Evolutionary conservation across 2,797 vertebrate genomes (phyloP).

Genomic region (Tokudaia muenninki): DNA sequence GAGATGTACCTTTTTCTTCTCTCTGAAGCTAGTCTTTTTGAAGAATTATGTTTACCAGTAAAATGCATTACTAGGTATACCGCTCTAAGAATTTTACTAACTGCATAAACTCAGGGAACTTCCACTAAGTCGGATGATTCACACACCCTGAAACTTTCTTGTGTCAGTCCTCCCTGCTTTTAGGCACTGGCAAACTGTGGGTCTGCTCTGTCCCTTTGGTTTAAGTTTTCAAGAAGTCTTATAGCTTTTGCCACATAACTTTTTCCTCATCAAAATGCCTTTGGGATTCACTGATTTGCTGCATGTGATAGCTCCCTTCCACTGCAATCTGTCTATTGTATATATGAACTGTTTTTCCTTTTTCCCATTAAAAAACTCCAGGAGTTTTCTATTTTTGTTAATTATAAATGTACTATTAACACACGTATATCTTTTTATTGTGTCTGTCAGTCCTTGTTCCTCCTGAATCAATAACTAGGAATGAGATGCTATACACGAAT

Average conservation of each 20-base stretch:
- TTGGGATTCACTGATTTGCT: neutral
- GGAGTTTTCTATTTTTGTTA: neutral
- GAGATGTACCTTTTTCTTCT: neutral
- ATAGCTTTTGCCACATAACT: neutral
- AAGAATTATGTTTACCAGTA: conserved; percentile 15
- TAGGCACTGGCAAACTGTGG: neutral
- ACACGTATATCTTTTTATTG: neutral
- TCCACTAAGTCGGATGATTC: neutral
- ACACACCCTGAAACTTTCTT: neutral
- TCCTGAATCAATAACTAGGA: conserved; percentile 22
- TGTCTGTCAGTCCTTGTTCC: conserved; percentile 23
- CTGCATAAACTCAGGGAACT: neutral
- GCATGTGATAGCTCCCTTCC: neutral
- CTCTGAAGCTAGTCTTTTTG: conserved; percentile 1
- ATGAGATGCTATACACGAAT: neutral
- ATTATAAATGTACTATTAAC: neutral
- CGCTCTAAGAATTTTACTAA: conserved; percentile 31
- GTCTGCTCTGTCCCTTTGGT: neutral
- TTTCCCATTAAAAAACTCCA: neutral
- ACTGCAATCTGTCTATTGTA: neutral
- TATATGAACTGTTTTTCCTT: neutral
- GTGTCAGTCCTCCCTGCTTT: neutral
- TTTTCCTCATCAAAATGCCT: conserved; percentile 27
- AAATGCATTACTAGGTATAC: neutral
- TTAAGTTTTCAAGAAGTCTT: conserved; percentile 45